Conservation (phyloP, 2,888 invertebrate species). For the Euplagia quadripunctaria region DNA sequence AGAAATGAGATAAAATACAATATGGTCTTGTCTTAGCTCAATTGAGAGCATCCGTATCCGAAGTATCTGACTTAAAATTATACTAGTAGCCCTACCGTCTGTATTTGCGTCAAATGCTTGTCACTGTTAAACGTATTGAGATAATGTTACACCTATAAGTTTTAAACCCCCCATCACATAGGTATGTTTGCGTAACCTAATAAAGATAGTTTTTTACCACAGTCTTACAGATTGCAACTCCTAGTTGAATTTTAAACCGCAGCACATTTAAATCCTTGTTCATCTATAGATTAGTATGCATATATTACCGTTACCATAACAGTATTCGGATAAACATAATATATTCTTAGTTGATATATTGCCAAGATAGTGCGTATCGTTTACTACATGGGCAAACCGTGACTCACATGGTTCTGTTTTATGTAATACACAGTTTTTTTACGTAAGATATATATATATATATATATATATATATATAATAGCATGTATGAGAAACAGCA, state of each 20-base stretch:
- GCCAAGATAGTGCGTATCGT: constrained; percentile 39
- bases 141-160: background rate
- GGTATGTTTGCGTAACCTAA: background rate
- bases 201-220: background rate
- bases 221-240: background rate
- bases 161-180: background rate
- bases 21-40: background rate
- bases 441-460: constrained; percentile 17
- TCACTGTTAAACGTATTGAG: background rate
- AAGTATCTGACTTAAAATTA: background rate
- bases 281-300: constrained; percentile 17
- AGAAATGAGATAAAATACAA: background rate
- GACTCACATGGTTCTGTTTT: constrained; percentile 50
- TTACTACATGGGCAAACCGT: constrained; percentile 33
- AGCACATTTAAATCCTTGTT: constrained; percentile 11
- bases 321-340: constrained; percentile 25
- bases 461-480: no score
- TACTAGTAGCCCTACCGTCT: background rate
- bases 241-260: background rate
- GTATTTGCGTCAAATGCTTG: background rate
- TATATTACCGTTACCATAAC: constrained; percentile 21
- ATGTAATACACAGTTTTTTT: constrained; percentile 41
- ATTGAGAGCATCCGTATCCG: background rate
- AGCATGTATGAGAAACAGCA: constrained; percentile 16
- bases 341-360: constrained; percentile 33